Base-by-base conservation (phyloP, 2,888 invertebrate genomes). In the Dasysyrphus albostriatus region DNA sequence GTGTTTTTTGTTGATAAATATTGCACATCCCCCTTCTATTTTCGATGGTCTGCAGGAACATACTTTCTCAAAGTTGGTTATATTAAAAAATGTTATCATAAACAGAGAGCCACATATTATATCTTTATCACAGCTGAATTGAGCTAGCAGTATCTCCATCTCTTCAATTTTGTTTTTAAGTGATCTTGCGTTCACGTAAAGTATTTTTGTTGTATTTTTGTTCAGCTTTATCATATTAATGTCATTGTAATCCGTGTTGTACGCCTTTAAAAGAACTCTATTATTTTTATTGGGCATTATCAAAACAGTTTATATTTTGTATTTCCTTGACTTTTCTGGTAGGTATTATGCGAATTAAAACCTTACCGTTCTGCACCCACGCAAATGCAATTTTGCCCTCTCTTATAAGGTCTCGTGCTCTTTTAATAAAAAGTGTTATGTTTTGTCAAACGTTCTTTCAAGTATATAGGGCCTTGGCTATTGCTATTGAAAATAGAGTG, bases 281-380 rank as follows among this genome's bases (percentile, higher is more conserved):
- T 39, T 10, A 39, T 2, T 39, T 10, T 16, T 47, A 47, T 47
- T 47, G 16, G 2, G 16, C 47, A 47, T 47, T 47, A 16, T 47
- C 16, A 47, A 47, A 16, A n/a, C n/a, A 47, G 47, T 6, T 47
- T 47, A 16, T 47, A 16, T 47, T 47, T 47, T n/a, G 47, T 16
- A 47, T 24, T 32, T 44, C 44, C n/a, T 44, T 44, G n/a, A 44
- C 44, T 44, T 44, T 44, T n/a, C 44, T 44, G 44, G n/a, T n/a
- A 44, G 44, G 44, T 44, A n/a, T n/a, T n/a, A 44, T 44, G 4
- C n/a, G 19, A 51, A 24, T 5, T 54, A 29, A 54, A 29, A 54
- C 54, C 54, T 54, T 54, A 54, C 54, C 54, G 14, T 54, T 32
- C 3, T 54, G 29, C 54, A 54, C 32, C 32, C 54, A 54, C 54